Evolutionary conservation across 2,888 invertebrate genomes (phyloP).

Genomic region (Lissonota sp.): DNA sequence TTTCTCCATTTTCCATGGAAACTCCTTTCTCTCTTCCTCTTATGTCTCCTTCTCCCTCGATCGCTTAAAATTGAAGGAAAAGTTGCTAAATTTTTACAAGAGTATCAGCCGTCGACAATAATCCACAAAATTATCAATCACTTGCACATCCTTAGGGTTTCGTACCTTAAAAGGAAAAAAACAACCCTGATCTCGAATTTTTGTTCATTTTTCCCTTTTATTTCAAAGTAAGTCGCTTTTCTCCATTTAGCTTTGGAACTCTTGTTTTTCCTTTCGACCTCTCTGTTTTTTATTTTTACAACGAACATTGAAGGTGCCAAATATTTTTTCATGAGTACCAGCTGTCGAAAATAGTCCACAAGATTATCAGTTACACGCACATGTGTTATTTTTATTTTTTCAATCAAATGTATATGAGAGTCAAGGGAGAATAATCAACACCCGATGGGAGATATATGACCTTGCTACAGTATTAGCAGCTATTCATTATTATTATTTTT

Average conservation of each 20-base stretch:
- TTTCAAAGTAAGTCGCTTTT: too few species aligned
- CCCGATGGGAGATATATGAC: constrained; percentile 34
- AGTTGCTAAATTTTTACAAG: not conserved
- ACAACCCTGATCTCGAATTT: too few species aligned
- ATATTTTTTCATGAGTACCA: not conserved
- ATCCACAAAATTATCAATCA: too few species aligned
- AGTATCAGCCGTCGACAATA: too few species aligned
- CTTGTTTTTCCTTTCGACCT: too few species aligned
- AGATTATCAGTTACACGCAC: constrained; percentile 11
- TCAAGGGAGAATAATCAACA: constrained; percentile 52
- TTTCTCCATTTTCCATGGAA: not conserved
- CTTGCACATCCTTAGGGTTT: too few species aligned
- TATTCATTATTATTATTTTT: not conserved
- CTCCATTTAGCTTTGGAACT: too few species aligned
- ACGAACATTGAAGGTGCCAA: too few species aligned
- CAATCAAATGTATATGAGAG: constrained; percentile 17
- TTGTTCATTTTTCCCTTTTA: too few species aligned
- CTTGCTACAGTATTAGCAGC: constrained; percentile 43
- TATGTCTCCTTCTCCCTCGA: constrained; percentile 47
- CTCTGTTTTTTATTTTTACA: too few species aligned
- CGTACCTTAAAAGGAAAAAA: too few species aligned
- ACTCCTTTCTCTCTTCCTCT: constrained; percentile 9
- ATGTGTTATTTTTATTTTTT: not conserved
- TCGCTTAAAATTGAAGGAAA: constrained; percentile 70
- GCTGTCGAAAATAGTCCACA: constrained; percentile 13